Evolutionary conservation across 2,888 invertebrate species (phyloP).

Genomic region (Hydrotaea cyrtoneurina): DNA sequence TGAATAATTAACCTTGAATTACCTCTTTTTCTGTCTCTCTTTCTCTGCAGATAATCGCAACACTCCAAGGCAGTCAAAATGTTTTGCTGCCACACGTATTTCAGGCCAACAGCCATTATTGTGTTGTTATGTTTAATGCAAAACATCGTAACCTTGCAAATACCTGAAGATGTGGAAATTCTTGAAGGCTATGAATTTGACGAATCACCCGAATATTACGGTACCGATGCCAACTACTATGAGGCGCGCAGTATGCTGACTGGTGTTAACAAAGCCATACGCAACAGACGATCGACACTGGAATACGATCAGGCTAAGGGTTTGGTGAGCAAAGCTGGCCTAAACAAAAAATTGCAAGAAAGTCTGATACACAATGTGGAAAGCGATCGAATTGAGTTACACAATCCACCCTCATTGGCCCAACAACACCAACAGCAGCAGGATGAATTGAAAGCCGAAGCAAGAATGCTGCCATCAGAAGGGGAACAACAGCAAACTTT

Average conservation of each 20-base stretch:
- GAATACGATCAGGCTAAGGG: constrained; percentile 72
- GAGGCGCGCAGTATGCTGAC: constrained; percentile 72
- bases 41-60: constrained; percentile 38
- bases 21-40: no score
- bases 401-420: constrained; percentile 15
- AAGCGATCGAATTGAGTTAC: constrained; percentile 53
- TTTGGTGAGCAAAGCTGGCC: constrained; percentile 30
- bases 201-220: constrained; percentile 73
- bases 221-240: constrained; percentile 73
- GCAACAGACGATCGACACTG: constrained; percentile 74
- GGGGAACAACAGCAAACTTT: constrained; percentile 53
- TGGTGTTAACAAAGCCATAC: constrained; percentile 73
- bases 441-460: constrained; percentile 64
- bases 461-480: constrained; percentile 57
- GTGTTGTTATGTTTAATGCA: constrained; percentile 35
- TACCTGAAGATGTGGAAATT: constrained; percentile 77
- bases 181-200: constrained; percentile 75
- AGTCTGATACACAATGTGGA: constrained; percentile 51
- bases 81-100: constrained; percentile 45
- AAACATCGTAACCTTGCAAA: constrained; percentile 68
- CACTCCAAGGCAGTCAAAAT: constrained; percentile 40
- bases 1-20: constrained; percentile 15
- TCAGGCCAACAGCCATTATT: constrained; percentile 47
- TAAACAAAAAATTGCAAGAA: constrained; percentile 49
- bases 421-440: constrained; percentile 68